These are phyloP conservation scores for Atta cephalotes DNA, from an alignment of 1,140 invertebrate species.

Conservation along the genomic window DNA sequence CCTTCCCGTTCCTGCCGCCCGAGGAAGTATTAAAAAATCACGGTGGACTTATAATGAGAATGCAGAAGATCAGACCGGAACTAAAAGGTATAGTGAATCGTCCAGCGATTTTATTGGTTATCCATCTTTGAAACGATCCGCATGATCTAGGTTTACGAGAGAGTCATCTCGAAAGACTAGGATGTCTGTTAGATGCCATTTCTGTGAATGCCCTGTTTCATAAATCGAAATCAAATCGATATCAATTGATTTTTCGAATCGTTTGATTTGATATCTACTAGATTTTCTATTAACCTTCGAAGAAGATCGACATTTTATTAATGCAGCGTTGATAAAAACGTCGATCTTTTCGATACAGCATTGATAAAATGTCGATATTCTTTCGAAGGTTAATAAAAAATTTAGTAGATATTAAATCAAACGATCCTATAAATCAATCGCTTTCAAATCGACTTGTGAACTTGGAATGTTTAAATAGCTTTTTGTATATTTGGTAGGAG, in stretches of 20 bases:
- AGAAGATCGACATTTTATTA: no score
- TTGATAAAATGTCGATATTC: no score
- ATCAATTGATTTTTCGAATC: no score
- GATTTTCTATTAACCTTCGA: no score
- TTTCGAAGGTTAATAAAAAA: no score
- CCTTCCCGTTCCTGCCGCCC: slow-evolving; percentile 55
- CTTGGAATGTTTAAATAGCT: not conserved
- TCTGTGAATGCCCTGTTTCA: no score
- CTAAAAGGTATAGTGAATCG: not conserved
- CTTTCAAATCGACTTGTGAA: not conserved
- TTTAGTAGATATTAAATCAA: no score
- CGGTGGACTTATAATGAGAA: not conserved
- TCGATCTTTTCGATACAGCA: no score
- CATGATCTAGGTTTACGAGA: slow-evolving; percentile 1
- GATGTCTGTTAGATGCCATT: not conserved
- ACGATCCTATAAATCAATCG: not conserved
- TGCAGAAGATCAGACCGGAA: not conserved
- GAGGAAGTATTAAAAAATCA: not conserved
- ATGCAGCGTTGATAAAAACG: no score
- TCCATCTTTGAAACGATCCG: not conserved
- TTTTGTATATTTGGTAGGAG: not conserved
- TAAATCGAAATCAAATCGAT: no score
- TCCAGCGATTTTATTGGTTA: not conserved
- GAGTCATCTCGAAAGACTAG: not conserved
- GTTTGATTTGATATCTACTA: no score